phyloP scores from a whole-genome alignment of 2,888 invertebrate genomes.

The Caenorhabditis sp. region DNA sequence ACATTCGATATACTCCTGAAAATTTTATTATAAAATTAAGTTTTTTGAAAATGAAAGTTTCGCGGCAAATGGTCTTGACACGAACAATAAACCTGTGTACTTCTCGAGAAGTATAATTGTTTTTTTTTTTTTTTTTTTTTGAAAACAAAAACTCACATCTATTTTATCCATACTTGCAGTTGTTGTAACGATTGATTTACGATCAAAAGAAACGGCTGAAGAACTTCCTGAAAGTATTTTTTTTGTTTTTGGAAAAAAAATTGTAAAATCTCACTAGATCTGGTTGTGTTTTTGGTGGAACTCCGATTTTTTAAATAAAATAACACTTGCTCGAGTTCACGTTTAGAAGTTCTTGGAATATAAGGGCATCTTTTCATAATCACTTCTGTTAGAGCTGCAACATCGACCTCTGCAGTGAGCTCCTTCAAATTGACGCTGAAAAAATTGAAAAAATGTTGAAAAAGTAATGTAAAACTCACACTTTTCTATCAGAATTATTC shows the following conservation, averaged over 20 bases:
- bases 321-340: constrained; percentile 86
- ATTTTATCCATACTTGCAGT: constrained; percentile 45
- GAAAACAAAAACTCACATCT: constrained; percentile 37
- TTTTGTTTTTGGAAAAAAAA: no score
- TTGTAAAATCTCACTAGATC: constrained; percentile 13
- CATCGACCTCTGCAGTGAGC: constrained; percentile 82
- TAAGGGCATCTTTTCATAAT: constrained; percentile 83
- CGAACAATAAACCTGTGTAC: no score
- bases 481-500: constrained; percentile 31
- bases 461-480: constrained; percentile 42
- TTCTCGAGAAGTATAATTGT: neutral
- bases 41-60: neutral
- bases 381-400: constrained; percentile 82
- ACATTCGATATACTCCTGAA: constrained; percentile 92
- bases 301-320: constrained; percentile 82
- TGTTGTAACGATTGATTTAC: constrained; percentile 14
- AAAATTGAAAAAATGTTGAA: no score
- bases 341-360: constrained; percentile 82
- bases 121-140: constrained; percentile 2
- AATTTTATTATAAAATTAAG: neutral
- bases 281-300: constrained; percentile 8
- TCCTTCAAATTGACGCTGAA: constrained; percentile 80
- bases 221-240: constrained; percentile 38
- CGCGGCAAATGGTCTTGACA: no score
- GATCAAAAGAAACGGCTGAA: constrained; percentile 42